These are phyloP conservation scores for Euura lappo DNA, from an alignment of 1,140 invertebrate species.

Conservation along the genomic window DNA sequence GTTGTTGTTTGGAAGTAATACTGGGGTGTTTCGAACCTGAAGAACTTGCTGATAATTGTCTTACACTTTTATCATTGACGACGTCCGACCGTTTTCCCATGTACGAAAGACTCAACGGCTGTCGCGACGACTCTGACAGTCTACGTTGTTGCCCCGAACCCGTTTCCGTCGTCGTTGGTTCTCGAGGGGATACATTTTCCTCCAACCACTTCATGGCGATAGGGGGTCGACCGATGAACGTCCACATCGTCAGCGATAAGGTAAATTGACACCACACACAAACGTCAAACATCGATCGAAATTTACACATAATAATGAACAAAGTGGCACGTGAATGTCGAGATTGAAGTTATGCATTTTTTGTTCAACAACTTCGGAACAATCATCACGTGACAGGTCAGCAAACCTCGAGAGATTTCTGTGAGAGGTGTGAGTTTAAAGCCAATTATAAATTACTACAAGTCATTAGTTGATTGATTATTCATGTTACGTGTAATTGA, in stretches of 20 bases:
- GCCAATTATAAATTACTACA: background rate
- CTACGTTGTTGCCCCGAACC: conserved; percentile 14
- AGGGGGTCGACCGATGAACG: background rate
- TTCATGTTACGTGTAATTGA: background rate
- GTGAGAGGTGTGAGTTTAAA: background rate
- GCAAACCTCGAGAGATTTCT: too few species aligned
- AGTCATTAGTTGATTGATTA: background rate
- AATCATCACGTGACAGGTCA: too few species aligned
- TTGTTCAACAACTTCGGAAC: too few species aligned
- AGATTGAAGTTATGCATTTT: too few species aligned
- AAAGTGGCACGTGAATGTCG: too few species aligned
- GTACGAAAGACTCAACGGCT: conserved; percentile 44
- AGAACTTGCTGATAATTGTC: conserved; percentile 28
- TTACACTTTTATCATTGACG: conserved; percentile 38
- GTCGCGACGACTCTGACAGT: background rate
- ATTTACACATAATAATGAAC: background rate
- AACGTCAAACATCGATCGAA: conserved; percentile 5
- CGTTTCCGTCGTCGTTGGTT: conserved; percentile 17
- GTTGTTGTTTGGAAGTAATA: too few species aligned
- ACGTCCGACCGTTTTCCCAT: conserved; percentile 33
- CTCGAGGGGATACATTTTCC: conserved; percentile 42
- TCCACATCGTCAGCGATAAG: background rate
- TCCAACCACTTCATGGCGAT: conserved; percentile 48
- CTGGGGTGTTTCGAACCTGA: conserved; percentile 31
- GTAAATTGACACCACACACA: background rate